These are phyloP conservation scores for Sinentomon sp. DNA, from an alignment of 2,888 invertebrate species.

Conservation along the genomic window DNA sequence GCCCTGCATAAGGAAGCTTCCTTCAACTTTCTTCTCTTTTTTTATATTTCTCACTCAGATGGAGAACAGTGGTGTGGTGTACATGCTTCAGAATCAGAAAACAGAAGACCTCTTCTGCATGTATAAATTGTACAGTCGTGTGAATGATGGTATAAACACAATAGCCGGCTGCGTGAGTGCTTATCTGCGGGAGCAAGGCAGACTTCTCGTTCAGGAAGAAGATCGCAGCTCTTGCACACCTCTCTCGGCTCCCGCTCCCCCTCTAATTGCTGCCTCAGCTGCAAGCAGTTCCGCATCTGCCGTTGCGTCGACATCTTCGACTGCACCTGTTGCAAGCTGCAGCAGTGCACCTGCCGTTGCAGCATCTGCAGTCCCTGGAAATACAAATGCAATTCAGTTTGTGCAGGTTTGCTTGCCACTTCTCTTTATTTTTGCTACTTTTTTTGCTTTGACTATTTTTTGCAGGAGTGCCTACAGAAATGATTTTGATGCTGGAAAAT, in stretches of 20 bases:
- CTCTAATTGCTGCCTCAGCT: too few species aligned
- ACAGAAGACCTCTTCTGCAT: conserved; percentile 89
- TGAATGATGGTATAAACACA: conserved; percentile 71
- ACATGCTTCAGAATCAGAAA: conserved; percentile 92
- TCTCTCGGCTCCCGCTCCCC: too few species aligned
- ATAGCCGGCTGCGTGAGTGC: conserved; percentile 86
- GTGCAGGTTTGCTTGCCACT: too few species aligned
- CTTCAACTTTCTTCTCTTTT: too few species aligned
- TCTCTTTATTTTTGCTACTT: too few species aligned
- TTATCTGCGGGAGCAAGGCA: conserved; percentile 83
- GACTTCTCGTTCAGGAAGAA: conserved; percentile 77
- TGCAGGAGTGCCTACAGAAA: too few species aligned
- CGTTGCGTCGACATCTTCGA: too few species aligned
- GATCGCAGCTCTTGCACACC: too few species aligned
- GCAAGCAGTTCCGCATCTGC: too few species aligned
- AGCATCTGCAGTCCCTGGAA: conserved; percentile 24
- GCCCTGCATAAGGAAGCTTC: too few species aligned
- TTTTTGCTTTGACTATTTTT: too few species aligned
- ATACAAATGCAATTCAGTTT: conserved; percentile 69
- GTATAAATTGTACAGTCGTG: conserved; percentile 85
- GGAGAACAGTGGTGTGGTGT: conserved; percentile 98
- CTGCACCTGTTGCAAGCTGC: not conserved
- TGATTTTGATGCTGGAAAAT: too few species aligned
- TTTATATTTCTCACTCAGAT: conserved; percentile 36
- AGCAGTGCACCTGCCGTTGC: conserved; percentile 1